These are phyloP conservation scores for Acanthosepion esculentum DNA, from an alignment of 2,888 invertebrate genomes.

Conservation along the genomic window DNA sequence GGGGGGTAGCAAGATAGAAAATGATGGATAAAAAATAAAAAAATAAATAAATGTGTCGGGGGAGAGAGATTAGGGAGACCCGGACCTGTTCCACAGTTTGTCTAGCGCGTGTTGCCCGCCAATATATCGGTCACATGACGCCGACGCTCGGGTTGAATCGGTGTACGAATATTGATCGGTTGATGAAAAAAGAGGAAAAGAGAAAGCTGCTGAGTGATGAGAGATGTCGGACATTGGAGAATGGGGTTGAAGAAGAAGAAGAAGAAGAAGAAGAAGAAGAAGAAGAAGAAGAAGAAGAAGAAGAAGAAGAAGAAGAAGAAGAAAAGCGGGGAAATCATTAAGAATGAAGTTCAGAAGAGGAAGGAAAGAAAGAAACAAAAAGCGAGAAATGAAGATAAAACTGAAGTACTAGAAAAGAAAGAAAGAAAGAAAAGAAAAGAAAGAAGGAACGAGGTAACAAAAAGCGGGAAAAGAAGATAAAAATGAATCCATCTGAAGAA, in stretches of 20 bases:
- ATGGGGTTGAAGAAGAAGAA: neutral
- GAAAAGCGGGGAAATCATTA: neutral
- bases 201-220: neutral
- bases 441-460: neutral
- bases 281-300: neutral
- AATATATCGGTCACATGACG: slow-evolving; percentile 17
- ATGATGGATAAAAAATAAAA: neutral
- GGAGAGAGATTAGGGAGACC: neutral
- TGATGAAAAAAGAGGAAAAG: neutral
- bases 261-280: neutral
- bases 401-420: neutral
- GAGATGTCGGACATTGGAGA: slow-evolving; percentile 13
- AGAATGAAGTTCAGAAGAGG: neutral
- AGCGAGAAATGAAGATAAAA: neutral
- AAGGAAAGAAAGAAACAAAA: neutral
- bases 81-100: neutral
- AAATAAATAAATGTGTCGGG: neutral
- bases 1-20: neutral
- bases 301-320: neutral
- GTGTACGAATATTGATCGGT: slow-evolving; percentile 8
- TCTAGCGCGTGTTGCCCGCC: slow-evolving; percentile 20
- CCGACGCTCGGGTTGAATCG: slow-evolving; percentile 8
- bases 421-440: neutral
- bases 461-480: neutral
- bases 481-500: neutral